These are phyloP conservation scores for Crambe crambe DNA, from an alignment of 37 sponge, comb jelly and placozoan genomes.

Conservation along the genomic window DNA sequence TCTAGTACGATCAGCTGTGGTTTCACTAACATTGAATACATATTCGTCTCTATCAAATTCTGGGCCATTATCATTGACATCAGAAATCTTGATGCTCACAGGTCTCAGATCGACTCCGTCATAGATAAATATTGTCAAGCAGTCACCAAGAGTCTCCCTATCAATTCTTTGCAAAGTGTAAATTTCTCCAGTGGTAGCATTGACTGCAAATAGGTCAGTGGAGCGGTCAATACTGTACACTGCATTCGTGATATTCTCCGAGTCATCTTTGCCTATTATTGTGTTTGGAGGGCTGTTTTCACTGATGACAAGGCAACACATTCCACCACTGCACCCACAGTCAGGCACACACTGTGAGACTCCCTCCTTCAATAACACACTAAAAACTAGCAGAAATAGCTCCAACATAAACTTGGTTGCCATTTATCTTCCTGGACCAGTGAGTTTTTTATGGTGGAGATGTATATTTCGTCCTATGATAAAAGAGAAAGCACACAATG, in stretches of 20 bases:
- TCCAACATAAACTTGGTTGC: too few species aligned
- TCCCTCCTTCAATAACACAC: neutral
- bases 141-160: neutral
- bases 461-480: too few species aligned
- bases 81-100: neutral
- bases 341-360: neutral
- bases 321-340: neutral
- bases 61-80: constrained; percentile 26
- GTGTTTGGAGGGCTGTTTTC: neutral
- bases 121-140: neutral
- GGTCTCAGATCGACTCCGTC: neutral
- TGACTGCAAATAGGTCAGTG: neutral
- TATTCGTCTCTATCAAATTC: neutral
- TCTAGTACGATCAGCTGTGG: too few species aligned
- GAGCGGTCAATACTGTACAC: neutral
- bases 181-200: neutral
- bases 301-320: neutral
- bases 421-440: too few species aligned
- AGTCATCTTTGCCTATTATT: neutral
- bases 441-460: too few species aligned
- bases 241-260: neutral
- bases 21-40: neutral
- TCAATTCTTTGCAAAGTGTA: neutral
- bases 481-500: too few species aligned
- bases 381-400: neutral